Base-by-base conservation (phyloP, 2,113 vertebrate genomes). In the Aegithalos caudatus region DNA sequence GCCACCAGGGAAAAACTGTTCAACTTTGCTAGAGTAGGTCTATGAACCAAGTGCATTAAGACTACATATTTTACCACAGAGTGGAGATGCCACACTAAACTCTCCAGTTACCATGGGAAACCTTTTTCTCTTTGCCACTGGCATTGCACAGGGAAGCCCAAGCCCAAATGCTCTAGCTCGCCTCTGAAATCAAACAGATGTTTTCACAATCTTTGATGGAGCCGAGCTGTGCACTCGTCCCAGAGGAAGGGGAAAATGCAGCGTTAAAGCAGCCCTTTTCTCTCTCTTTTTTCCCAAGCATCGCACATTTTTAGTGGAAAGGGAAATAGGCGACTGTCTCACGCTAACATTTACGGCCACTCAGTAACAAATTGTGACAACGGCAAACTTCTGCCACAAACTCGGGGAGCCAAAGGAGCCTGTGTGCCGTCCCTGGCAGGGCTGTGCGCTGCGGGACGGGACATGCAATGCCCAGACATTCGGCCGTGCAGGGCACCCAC, bases 161-260 rank as follows among this genome's bases (percentile, higher is more conserved):
- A 97, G 83, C 70, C 76, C 90, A 78, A 86, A 78, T 16, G 17
- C 54, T 92, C 87, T 60, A 50, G 82, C 94, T 93, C 38, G 88
- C 64, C 81, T 95, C 86, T 72, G 92, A 95, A 96, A 96, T 66
- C 97, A 81, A 91, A 93, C 92, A 96, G 79, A 95, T 95, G 88
- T 94, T 97, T 93, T 95, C 90, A 94, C 50, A 23, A 94, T 95
- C 79, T 83, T 29, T 88, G 81, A 78, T 19, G 91, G 76, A 86
- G 73, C 77, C 21, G 67, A 95, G 86, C 86, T 94, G 84, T 42
- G 72, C 72, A 44, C 45, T 48, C 44, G 82, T 94, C 92, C 79
- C 93, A 92, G 70, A 74, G 79, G 78, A 96, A 58, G 25, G 31
- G 28, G 48, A 93, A 81, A 90, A 94, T 35, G 84, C 48, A 88